Conservation (phyloP, 2,797 vertebrate genomes). For the Helicolenus hilgendorfi region DNA sequence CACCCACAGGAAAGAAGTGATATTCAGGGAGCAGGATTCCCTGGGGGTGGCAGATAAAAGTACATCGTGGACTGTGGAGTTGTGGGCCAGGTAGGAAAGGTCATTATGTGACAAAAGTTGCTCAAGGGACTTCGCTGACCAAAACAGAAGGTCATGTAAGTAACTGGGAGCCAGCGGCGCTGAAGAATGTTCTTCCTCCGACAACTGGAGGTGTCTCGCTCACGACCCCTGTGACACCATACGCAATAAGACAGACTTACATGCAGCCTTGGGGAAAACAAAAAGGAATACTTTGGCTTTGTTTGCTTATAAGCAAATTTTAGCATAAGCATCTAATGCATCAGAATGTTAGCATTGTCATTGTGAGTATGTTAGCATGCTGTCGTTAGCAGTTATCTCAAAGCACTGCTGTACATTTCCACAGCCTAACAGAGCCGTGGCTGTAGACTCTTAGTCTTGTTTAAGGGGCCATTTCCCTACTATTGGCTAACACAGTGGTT, state of each 20-base stretch:
- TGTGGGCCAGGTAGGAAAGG: constrained; percentile 84
- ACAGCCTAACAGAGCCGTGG: background rate
- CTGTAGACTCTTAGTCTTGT: background rate
- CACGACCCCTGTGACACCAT: constrained; percentile 22
- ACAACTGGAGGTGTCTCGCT: constrained; percentile 47
- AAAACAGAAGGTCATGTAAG: constrained; percentile 83
- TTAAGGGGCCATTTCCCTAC: background rate
- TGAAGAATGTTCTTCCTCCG: constrained; percentile 53
- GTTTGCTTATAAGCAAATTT: constrained; percentile 32
- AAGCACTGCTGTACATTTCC: no score
- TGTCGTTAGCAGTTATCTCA: no score
- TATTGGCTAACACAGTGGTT: background rate
- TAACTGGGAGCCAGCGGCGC: constrained; percentile 58
- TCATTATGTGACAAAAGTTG: constrained; percentile 81
- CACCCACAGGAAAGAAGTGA: constrained; percentile 68
- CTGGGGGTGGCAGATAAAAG: constrained; percentile 79
- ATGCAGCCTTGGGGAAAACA: background rate
- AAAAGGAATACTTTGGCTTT: background rate
- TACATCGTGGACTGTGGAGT: constrained; percentile 69
- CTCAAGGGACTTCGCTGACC: constrained; percentile 77
- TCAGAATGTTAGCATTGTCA: background rate
- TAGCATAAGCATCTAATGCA: background rate
- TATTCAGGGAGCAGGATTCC: constrained; percentile 75
- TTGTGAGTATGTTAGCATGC: background rate
- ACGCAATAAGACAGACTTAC: background rate